Evolutionary conservation across 2,113 vertebrate species (phyloP).

Genomic region (Microcebus ravelobensis): DNA sequence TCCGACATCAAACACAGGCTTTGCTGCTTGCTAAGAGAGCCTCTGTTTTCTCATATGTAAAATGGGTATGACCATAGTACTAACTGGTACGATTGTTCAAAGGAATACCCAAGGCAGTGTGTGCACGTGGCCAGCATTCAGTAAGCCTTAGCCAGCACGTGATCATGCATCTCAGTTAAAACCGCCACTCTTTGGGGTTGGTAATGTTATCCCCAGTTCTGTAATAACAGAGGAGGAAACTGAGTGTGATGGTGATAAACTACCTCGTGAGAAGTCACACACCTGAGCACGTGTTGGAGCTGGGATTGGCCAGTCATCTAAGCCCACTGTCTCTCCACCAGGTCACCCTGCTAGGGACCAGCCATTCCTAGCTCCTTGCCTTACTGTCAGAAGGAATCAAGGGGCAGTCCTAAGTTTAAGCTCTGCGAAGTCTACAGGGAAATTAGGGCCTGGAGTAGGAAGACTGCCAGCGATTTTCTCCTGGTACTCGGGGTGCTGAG

Average conservation of each 20-base stretch:
- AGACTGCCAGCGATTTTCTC: background rate
- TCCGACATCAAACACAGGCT: background rate
- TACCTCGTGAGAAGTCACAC: background rate
- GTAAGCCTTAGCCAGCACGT: background rate
- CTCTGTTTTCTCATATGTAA: background rate
- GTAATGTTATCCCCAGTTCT: background rate
- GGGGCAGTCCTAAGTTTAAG: background rate
- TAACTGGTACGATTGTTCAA: background rate
- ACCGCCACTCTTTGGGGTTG: background rate
- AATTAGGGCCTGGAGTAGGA: background rate
- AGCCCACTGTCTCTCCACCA: background rate
- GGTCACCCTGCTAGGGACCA: background rate
- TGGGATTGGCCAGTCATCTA: background rate
- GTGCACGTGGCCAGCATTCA: background rate
- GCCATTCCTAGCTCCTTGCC: background rate
- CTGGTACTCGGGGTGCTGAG: background rate
- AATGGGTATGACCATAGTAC: background rate
- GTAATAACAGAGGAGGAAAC: background rate
- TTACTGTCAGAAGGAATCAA: background rate
- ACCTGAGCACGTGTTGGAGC: background rate
- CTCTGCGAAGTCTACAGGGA: background rate
- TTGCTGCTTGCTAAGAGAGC: background rate
- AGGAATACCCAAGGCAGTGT: background rate
- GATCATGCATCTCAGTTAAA: background rate
- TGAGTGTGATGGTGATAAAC: background rate